Evolutionary conservation across 2,797 vertebrate species (phyloP).

Genomic region (Sebastolobus alascanus): DNA sequence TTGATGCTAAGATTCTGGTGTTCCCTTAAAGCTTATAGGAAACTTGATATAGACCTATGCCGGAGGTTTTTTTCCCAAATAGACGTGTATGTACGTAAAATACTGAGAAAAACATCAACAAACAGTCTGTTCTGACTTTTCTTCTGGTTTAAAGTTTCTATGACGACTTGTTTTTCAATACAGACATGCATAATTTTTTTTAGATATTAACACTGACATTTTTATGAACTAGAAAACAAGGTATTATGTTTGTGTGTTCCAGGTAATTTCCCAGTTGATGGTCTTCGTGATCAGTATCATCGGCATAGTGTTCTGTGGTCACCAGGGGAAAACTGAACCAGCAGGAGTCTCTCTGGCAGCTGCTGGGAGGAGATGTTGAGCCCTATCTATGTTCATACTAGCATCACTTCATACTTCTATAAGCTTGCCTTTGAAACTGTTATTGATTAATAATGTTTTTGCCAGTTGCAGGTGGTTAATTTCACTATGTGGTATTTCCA

Average conservation of each 20-base stretch:
- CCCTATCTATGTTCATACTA: background rate
- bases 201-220: too few relatives aligned
- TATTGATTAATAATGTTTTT: background rate
- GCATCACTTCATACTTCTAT: background rate
- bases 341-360: slow-evolving; percentile 76
- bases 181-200: too few relatives aligned
- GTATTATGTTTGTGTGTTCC: slow-evolving; percentile 25
- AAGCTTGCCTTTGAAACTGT: background rate
- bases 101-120: too few relatives aligned
- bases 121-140: too few relatives aligned
- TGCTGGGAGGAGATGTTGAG: background rate
- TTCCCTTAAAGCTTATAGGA: too few relatives aligned
- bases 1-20: too few relatives aligned
- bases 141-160: too few relatives aligned
- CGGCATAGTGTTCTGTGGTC: slow-evolving; percentile 93
- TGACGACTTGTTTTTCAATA: too few relatives aligned
- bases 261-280: slow-evolving; percentile 90
- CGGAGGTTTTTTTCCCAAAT: too few relatives aligned
- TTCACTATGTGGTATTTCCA: slow-evolving; percentile 83
- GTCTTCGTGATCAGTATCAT: slow-evolving; percentile 86
- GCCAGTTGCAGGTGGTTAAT: slow-evolving; percentile 85
- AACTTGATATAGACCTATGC: too few relatives aligned
- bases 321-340: slow-evolving; percentile 89
- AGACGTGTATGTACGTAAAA: too few relatives aligned
- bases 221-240: too few relatives aligned